These are phyloP conservation scores for Neelides folsomi DNA, from an alignment of 2,888 invertebrate genomes.

Conservation along the genomic window DNA sequence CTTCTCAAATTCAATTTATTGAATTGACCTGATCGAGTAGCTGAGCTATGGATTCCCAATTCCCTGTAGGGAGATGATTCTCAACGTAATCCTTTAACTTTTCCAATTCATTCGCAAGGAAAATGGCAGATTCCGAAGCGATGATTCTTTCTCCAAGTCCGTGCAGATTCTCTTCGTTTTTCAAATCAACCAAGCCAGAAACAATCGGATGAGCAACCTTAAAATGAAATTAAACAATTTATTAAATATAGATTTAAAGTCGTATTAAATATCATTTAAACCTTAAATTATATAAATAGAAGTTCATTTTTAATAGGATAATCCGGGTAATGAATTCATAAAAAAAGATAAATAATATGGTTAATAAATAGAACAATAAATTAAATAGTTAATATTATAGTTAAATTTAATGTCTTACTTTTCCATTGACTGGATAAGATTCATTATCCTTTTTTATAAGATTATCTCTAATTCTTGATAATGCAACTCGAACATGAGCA, in stretches of 20 bases:
- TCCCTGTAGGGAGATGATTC: constrained; percentile 54
- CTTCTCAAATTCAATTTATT: background rate
- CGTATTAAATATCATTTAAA: too few relatives aligned
- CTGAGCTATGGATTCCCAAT: constrained; percentile 49
- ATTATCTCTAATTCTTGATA: constrained; percentile 64
- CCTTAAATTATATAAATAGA: too few relatives aligned
- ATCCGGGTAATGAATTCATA: too few relatives aligned
- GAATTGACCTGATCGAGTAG: constrained; percentile 46
- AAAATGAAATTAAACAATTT: background rate
- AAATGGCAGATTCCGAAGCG: constrained; percentile 82
- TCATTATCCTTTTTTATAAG: constrained; percentile 42
- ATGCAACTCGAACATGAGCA: constrained; percentile 49
- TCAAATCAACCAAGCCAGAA: constrained; percentile 39
- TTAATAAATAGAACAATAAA: too few relatives aligned
- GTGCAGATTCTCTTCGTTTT: constrained; percentile 57
- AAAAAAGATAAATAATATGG: too few relatives aligned
- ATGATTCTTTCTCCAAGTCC: constrained; percentile 76
- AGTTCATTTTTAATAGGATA: too few relatives aligned
- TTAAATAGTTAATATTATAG: too few relatives aligned
- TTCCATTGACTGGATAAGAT: constrained; percentile 32
- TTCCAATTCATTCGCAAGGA: constrained; percentile 75
- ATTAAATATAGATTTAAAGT: too few relatives aligned
- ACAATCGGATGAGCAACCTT: constrained; percentile 43
- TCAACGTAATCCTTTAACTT: constrained; percentile 72
- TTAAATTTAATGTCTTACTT: constrained; percentile 11